A percentile compares a stretch with the other conserved stretches of the same genome.
Evolutionary conservation across 1,140 invertebrate species (phyloP).

Genomic region (Oreohelix idahoensis): DNA sequence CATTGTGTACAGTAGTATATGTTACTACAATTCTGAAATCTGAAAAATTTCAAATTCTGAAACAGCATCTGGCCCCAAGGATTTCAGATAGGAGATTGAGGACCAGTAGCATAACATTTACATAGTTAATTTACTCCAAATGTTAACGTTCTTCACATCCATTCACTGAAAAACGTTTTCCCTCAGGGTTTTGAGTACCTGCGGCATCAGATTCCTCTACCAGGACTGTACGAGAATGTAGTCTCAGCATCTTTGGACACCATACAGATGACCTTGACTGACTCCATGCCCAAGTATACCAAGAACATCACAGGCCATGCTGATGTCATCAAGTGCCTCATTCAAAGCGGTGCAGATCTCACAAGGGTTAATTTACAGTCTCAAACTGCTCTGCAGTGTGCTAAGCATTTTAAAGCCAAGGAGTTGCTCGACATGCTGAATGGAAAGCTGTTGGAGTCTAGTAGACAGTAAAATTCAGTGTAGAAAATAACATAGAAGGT

Average conservation of each 20-base stretch:
- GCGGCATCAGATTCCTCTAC: background rate
- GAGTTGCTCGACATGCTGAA: background rate
- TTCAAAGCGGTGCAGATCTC: background rate
- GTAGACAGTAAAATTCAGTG: background rate
- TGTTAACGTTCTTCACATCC: too few relatives aligned
- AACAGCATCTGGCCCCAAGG: too few relatives aligned
- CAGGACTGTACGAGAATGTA: slow-evolving; percentile 12
- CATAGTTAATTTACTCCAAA: too few relatives aligned
- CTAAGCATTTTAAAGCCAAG: background rate
- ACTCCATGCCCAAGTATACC: background rate
- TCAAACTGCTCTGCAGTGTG: background rate
- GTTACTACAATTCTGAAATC: too few relatives aligned
- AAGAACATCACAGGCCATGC: background rate
- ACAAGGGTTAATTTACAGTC: background rate
- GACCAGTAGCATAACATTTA: too few relatives aligned
- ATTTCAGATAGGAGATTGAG: too few relatives aligned
- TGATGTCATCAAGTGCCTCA: background rate
- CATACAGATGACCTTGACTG: background rate
- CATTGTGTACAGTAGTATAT: too few relatives aligned
- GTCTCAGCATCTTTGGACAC: background rate
- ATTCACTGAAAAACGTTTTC: too few relatives aligned
- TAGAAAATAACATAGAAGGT: too few relatives aligned
- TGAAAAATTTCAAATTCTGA: too few relatives aligned
- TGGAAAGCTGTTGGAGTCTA: background rate
- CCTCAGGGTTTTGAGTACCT: slow-evolving; percentile 12